These are phyloP conservation scores for Melanogrammus aeglefinus DNA, from an alignment of 2,797 vertebrate species.

Conservation along the genomic window DNA sequence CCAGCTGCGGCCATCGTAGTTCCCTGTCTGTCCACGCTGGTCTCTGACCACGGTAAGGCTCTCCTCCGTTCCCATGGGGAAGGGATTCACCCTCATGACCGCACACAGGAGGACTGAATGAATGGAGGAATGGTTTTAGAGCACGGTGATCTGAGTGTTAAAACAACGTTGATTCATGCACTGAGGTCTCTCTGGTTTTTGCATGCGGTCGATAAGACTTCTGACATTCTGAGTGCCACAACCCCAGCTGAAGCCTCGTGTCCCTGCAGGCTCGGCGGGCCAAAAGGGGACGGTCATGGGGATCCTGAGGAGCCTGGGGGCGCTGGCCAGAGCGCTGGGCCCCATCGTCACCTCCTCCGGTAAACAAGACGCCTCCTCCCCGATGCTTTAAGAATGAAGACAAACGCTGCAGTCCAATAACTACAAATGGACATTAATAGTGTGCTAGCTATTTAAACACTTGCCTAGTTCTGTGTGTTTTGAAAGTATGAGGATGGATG, in stretches of 20 bases:
- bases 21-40: constrained; percentile 88
- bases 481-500: background rate
- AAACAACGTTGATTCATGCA: background rate
- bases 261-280: constrained; percentile 75
- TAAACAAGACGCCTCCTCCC: constrained; percentile 44
- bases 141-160: background rate
- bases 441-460: no score
- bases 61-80: background rate
- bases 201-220: background rate
- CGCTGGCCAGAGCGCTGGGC: constrained; percentile 88
- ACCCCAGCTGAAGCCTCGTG: constrained; percentile 2
- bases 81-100: background rate
- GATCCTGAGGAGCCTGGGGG: constrained; percentile 89
- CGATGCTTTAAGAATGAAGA: background rate
- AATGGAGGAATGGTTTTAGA: background rate
- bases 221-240: background rate
- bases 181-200: background rate
- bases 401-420: background rate
- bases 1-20: constrained; percentile 92
- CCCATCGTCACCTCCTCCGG: constrained; percentile 85
- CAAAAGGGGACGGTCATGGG: constrained; percentile 97
- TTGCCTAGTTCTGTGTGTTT: background rate
- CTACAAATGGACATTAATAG: background rate
- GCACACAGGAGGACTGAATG: background rate
- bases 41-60: constrained; percentile 84